Percentiles rank a stretch among this genome's conserved stretches.
These are phyloP conservation scores for Nothocercus nigrocapillus DNA, from an alignment of 2,113 vertebrate genomes.

Conservation along the genomic window DNA sequence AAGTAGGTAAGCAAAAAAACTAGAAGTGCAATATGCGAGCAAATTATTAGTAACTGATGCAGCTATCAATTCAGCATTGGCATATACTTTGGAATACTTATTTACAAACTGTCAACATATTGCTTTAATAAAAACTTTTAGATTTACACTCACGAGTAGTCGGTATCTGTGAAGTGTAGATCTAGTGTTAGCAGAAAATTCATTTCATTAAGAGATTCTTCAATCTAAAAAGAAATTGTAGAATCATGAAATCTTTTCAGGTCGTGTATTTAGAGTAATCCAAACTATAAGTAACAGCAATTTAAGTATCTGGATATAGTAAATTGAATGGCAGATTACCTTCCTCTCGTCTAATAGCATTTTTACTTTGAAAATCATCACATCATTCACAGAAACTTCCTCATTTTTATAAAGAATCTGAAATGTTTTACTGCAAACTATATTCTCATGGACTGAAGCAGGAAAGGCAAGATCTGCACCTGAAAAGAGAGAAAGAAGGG, in stretches of 20 bases:
- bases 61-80: not conserved
- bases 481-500: constrained; percentile 68
- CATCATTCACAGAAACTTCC: constrained; percentile 94
- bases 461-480: constrained; percentile 93
- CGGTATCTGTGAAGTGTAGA: constrained; percentile 95
- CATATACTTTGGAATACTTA: not conserved
- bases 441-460: constrained; percentile 90
- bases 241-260: constrained; percentile 1
- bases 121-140: not conserved
- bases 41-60: not conserved
- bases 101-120: not conserved
- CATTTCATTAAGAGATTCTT: constrained; percentile 94
- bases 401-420: constrained; percentile 99
- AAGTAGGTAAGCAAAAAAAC: not conserved
- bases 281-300: not conserved
- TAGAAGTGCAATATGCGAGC: not conserved
- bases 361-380: constrained; percentile 97
- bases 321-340: constrained; percentile 77
- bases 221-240: constrained; percentile 85
- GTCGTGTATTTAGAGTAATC: not conserved
- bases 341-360: constrained; percentile 97
- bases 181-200: constrained; percentile 95
- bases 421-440: constrained; percentile 97
- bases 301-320: constrained; percentile 1
- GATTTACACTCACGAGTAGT: constrained; percentile 92